phyloP scores from a whole-genome alignment of 1,140 invertebrate species.

The Drosophila mauritiana region DNA sequence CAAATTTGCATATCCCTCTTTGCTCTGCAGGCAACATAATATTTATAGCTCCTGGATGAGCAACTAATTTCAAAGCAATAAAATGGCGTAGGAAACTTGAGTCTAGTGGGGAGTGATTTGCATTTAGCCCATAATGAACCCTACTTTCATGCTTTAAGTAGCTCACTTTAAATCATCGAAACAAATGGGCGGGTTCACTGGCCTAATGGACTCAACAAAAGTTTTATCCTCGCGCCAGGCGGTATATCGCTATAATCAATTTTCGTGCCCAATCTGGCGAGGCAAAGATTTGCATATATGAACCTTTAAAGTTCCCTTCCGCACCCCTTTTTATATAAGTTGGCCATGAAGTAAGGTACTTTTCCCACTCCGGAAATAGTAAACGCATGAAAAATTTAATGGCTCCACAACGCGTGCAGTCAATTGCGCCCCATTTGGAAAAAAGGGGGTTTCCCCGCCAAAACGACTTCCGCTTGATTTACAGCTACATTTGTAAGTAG shows the following conservation, averaged over 20 bases:
- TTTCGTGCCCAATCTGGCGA: constrained; percentile 13
- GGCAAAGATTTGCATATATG: constrained; percentile 33
- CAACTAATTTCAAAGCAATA: neutral
- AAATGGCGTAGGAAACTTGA: neutral
- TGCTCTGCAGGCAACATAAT: too few relatives aligned
- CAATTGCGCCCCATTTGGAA: constrained; percentile 39
- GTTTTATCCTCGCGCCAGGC: constrained; percentile 9
- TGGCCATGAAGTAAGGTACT: constrained; percentile 10
- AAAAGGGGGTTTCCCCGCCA: neutral
- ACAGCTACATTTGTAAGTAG: constrained; percentile 75
- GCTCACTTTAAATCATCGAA: constrained; percentile 19
- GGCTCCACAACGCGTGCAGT: constrained; percentile 43
- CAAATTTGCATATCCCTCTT: neutral
- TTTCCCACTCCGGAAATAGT: constrained; percentile 38
- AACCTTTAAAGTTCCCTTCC: neutral
- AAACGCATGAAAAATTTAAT: constrained; percentile 56
- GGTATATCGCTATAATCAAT: constrained; percentile 33
- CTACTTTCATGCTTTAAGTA: neutral
- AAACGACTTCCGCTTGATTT: constrained; percentile 62
- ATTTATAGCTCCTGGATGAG: neutral
- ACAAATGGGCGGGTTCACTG: constrained; percentile 18
- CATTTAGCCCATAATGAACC: neutral
- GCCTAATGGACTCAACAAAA: constrained; percentile 22
- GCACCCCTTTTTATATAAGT: neutral
- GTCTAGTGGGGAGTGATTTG: neutral